These are phyloP conservation scores for Agrochola lota DNA, from an alignment of 2,888 invertebrate species.

Conservation along the genomic window DNA sequence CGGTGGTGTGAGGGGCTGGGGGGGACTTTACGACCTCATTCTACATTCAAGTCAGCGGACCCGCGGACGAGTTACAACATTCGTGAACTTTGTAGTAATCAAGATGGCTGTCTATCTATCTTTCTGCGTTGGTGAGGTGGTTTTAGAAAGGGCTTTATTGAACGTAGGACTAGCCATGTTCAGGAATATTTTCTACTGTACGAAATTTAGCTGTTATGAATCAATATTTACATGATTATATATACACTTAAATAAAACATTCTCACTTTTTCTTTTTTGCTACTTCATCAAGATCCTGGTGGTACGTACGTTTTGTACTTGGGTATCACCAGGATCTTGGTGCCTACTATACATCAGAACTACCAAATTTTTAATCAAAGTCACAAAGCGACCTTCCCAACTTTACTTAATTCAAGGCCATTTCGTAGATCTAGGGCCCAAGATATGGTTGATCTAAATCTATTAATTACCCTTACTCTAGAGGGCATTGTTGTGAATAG, in stretches of 20 bases:
- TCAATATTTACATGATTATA: background rate
- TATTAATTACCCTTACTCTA: slow-evolving; percentile 45
- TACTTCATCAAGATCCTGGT: background rate
- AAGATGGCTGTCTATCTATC: slow-evolving; percentile 56
- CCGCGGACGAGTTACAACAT: slow-evolving; percentile 65
- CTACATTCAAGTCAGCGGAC: slow-evolving; percentile 67
- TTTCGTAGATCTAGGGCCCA: slow-evolving; percentile 21
- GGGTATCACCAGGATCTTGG: background rate
- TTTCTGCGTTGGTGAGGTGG: slow-evolving; percentile 1
- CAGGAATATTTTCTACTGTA: background rate
- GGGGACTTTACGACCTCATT: slow-evolving; percentile 66
- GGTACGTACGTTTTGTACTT: too few species aligned
- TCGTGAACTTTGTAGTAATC: slow-evolving; percentile 64
- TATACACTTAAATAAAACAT: background rate
- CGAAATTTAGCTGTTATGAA: background rate
- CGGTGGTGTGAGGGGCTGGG: slow-evolving; percentile 38
- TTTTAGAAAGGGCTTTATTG: slow-evolving; percentile 37
- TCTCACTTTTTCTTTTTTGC: background rate
- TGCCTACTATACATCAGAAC: background rate
- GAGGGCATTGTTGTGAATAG: slow-evolving; percentile 53
- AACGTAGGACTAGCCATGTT: background rate
- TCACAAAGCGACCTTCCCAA: slow-evolving; percentile 6
- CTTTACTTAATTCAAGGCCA: slow-evolving; percentile 30
- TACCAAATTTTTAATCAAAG: background rate
- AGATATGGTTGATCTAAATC: slow-evolving; percentile 43